phyloP scores from a whole-genome alignment of 2,888 invertebrate genomes.

The Drosophila kanekoi region DNA sequence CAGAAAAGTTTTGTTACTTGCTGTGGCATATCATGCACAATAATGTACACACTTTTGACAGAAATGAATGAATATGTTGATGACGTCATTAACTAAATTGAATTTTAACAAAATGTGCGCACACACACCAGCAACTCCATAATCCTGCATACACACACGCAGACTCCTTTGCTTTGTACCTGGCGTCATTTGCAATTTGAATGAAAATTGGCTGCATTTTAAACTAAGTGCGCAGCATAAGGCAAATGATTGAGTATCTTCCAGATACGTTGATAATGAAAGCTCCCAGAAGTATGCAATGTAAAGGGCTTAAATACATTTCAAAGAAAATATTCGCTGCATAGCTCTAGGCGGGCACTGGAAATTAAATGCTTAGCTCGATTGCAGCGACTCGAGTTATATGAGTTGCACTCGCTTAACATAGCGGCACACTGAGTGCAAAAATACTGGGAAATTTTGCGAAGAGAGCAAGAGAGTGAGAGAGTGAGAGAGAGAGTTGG shows the following conservation, averaged over 20 bases:
- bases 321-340: constrained; percentile 16
- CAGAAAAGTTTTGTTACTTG: constrained; percentile 10
- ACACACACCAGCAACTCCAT: not conserved
- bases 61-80: constrained; percentile 69
- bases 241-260: not conserved
- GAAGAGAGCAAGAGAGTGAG: constrained; percentile 13
- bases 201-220: constrained; percentile 54
- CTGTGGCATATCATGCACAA: constrained; percentile 7
- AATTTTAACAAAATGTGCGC: constrained; percentile 51
- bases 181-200: constrained; percentile 64
- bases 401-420: constrained; percentile 15
- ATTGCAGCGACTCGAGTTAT: constrained; percentile 16
- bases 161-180: constrained; percentile 2
- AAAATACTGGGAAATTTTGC: constrained; percentile 66
- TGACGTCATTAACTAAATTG: constrained; percentile 71
- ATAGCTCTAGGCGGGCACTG: constrained; percentile 26
- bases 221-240: constrained; percentile 5
- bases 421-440: constrained; percentile 25
- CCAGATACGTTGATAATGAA: not conserved
- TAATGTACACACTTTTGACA: constrained; percentile 48
- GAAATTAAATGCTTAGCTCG: constrained; percentile 16
- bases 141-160: not conserved
- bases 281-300: constrained; percentile 36
- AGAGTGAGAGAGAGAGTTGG: not conserved
- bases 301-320: constrained; percentile 14